Conservation (phyloP, 2,888 invertebrate genomes). For the Drosophila niveifrons region DNA sequence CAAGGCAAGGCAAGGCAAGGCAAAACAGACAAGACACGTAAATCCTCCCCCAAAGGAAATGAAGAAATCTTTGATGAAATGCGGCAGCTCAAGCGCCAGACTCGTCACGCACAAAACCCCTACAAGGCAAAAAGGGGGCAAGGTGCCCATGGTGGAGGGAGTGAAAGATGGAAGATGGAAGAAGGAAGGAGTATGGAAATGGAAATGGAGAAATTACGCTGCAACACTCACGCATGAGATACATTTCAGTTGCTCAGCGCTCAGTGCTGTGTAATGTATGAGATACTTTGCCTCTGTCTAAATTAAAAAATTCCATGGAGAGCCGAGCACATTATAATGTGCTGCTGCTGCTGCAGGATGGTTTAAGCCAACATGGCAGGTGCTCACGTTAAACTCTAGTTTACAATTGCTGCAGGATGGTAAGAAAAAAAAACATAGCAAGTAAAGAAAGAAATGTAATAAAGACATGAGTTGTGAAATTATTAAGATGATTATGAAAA, state of each 20-base stretch:
- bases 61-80: conserved; percentile 74
- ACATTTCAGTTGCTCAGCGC: conserved; percentile 54
- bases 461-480: conserved; percentile 78
- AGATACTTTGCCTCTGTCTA: conserved; percentile 72
- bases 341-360: conserved; percentile 27
- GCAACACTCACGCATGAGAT: conserved; percentile 68
- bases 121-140: conserved; percentile 28
- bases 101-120: conserved; percentile 38
- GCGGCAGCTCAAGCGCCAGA: conserved; percentile 47
- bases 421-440: background rate
- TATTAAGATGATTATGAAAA: conserved; percentile 78
- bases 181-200: conserved; percentile 26
- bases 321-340: conserved; percentile 69
- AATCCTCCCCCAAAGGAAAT: conserved; percentile 50
- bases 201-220: conserved; percentile 36
- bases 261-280: conserved; percentile 45
- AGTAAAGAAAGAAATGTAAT: conserved; percentile 62
- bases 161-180: background rate
- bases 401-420: conserved; percentile 55
- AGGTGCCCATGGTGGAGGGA: conserved; percentile 12
- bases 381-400: too few relatives aligned
- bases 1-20: conserved; percentile 42
- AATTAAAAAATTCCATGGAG: conserved; percentile 75
- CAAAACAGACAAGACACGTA: conserved; percentile 35
- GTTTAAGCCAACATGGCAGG: too few relatives aligned